A percentile compares a stretch with the other conserved stretches of the same genome.
These are phyloP conservation scores for Zosterops hypoxanthus DNA, from an alignment of 2,113 vertebrate genomes.

Conservation along the genomic window DNA sequence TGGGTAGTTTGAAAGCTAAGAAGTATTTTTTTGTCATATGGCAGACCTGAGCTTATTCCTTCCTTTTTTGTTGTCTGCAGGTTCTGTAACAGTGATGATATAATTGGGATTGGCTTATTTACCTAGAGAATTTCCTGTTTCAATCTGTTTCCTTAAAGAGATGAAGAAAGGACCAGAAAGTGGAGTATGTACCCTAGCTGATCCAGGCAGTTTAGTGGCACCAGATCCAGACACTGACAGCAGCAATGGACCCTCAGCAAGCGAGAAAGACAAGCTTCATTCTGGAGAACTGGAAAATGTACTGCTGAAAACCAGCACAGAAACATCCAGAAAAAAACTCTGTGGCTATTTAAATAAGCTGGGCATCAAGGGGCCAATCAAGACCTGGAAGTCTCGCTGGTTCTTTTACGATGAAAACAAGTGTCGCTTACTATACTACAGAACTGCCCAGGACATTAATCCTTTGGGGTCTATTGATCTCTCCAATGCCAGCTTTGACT, in stretches of 20 bases:
- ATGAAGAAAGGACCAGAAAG: conserved; percentile 41
- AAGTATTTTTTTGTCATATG: neutral
- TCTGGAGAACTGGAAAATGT: neutral
- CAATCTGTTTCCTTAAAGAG: neutral
- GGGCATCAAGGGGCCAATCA: conserved; percentile 85
- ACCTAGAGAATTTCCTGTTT: neutral
- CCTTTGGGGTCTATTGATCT: conserved; percentile 87
- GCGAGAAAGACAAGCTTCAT: neutral
- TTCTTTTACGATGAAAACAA: conserved; percentile 88
- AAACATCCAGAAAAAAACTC: conserved; percentile 70
- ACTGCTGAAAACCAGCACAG: neutral
- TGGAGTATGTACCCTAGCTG: neutral
- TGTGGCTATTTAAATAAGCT: conserved; percentile 92
- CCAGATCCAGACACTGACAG: neutral
- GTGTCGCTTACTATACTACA: conserved; percentile 86
- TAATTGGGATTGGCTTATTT: neutral
- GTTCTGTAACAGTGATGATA: neutral
- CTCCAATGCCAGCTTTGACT: conserved; percentile 80
- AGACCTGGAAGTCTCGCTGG: conserved; percentile 93
- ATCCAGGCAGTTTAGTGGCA: neutral
- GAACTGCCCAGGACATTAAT: conserved; percentile 86
- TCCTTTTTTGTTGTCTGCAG: neutral
- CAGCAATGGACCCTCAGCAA: neutral
- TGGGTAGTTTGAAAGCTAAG: neutral
- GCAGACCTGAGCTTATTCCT: neutral